phyloP scores from a whole-genome alignment of 2,113 vertebrate species.

The Orcinus orca region DNA sequence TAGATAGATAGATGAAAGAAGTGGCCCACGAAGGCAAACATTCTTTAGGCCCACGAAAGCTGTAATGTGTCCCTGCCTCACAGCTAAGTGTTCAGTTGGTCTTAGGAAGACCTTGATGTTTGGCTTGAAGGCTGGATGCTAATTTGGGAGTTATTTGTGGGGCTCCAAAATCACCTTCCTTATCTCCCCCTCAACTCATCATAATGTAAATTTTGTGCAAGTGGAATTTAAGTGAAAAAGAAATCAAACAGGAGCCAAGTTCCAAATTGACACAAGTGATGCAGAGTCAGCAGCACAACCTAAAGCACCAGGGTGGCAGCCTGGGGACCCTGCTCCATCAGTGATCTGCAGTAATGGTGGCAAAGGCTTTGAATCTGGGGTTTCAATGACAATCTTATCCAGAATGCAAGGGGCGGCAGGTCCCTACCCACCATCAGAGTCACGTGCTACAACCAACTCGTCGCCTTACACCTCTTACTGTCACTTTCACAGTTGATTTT shows the following conservation, averaged over 20 bases:
- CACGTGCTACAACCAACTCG: not conserved
- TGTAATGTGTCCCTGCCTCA: not conserved
- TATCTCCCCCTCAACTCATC: not conserved
- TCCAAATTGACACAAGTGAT: too few species aligned
- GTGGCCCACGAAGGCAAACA: not conserved
- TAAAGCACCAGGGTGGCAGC: not conserved
- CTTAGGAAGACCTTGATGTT: not conserved
- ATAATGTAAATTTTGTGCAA: not conserved
- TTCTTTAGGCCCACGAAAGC: not conserved
- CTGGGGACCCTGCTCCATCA: not conserved
- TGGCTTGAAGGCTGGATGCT: not conserved
- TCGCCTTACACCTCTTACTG: not conserved
- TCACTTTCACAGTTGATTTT: not conserved
- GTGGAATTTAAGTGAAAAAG: not conserved
- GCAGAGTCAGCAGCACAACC: not conserved
- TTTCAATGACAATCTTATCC: not conserved
- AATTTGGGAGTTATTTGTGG: not conserved
- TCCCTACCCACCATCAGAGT: not conserved
- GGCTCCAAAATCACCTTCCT: not conserved
- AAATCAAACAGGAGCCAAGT: not conserved
- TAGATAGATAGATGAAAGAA: not conserved
- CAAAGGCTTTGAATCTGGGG: not conserved
- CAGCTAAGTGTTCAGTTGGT: accelerated
- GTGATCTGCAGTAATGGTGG: not conserved
- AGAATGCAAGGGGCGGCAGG: not conserved